Evolutionary conservation across 37 sponge, comb jelly and placozoan species (phyloP).

Genomic region (Cliona cf. orientalis): DNA sequence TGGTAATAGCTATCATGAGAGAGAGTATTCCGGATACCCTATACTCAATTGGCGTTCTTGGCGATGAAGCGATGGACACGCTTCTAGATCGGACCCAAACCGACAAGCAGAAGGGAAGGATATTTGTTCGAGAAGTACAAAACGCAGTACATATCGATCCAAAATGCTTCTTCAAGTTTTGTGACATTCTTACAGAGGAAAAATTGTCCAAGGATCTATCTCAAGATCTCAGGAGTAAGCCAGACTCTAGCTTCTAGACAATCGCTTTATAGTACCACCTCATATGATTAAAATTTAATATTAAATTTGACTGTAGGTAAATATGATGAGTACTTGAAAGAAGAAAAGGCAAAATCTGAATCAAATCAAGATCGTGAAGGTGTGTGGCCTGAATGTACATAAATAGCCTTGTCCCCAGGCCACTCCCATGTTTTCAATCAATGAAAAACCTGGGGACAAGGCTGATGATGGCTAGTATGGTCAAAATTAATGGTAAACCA

Average conservation of each 20-base stretch:
- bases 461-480: too few species aligned
- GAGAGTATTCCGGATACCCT: neutral
- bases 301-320: neutral
- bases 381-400: too few species aligned
- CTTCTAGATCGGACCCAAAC: neutral
- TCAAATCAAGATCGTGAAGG: too few species aligned
- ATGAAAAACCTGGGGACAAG: too few species aligned
- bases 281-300: neutral
- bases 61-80: neutral
- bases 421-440: too few species aligned
- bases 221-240: neutral
- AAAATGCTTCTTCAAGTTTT: neutral
- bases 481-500: neutral
- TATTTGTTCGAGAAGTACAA: neutral
- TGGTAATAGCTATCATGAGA: neutral
- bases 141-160: neutral
- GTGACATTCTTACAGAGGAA: conserved; percentile 1
- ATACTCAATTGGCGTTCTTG: conserved; percentile 1
- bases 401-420: too few species aligned
- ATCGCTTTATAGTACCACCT: too few species aligned
- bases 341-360: neutral
- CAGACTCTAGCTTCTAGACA: neutral
- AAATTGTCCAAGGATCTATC: conserved; percentile 1
- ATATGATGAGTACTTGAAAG: neutral
- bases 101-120: neutral